Base-by-base conservation (phyloP, 2,113 vertebrate genomes). In the Myrmecobius fasciatus region DNA sequence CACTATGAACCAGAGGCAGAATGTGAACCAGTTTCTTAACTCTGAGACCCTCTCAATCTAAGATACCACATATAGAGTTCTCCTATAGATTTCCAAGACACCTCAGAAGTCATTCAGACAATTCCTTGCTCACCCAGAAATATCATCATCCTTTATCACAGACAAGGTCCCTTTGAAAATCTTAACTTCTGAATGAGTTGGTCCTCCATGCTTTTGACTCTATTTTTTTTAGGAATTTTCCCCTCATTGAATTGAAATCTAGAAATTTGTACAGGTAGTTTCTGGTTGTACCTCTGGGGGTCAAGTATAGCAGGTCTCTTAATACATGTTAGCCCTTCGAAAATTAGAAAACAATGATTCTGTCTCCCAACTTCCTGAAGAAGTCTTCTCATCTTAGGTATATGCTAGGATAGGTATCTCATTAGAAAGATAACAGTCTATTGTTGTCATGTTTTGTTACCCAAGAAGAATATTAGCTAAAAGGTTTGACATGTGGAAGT, bases 401-500 rank as follows among this genome's bases (percentile, higher is more conserved):
- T 43, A n/a, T 83, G 20, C 36, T 43, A 83, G 20, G 20, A 43
- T 94, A 95, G 97, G 96, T 43, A 52, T 89, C 95, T 96, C 92
- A 90, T 91, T 96, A 60, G 96, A 97, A 96, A 92, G 67, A 24
- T 46, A 54, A 89, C 93, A 83, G n/a, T 83, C 67, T 43, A 22
- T 51, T 67, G 92, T 96, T 94, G 89, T 60, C 28, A 26, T 92
- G 96, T 91, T 97, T 97, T 94, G 96, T 60, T 9, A 91, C 91
- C 92, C 60, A 96, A 43, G 95, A 97, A 96, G 11, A 8, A 0
- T 93, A 97, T 97, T 97, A 96, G 97, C 92, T 96, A 43, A 88
- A 93, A 56, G 17, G 6, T 91, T 94, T 97, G 52, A 94, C 95
- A 96, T 83, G 17, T 75, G 67, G 67, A 75, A 75, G 36, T 11